Evolutionary conservation across 2,888 invertebrate species (phyloP), one percentile per base, ranked within the genome.

Genomic region (Hirtodrosophila trivittata): DNA sequence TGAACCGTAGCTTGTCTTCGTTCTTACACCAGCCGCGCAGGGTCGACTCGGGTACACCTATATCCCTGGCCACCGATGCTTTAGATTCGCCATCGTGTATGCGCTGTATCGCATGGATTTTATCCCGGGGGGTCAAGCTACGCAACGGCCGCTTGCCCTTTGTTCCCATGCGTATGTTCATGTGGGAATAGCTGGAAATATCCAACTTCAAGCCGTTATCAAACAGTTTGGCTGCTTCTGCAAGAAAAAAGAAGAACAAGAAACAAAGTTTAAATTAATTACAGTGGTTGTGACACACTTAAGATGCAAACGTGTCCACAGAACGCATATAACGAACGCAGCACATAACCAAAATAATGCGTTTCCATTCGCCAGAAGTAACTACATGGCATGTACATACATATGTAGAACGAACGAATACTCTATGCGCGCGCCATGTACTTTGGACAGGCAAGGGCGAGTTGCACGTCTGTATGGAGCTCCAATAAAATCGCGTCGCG

Each of bases 21-120:
- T 95, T 95, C 90, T 96, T 96, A 91, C 96, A 96, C 96, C 96
- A 96, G 58, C 96, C 96, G 1, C 96, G 93, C 10, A 96, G 92
- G 6, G 96, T 96, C 1, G 96, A 96, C 90, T 96, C 96, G 0
- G 96, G 96, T 12, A 96, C 96, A 28, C 96, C 95, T 87, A 96
- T 95, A 89, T 96, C 95, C 1, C 96, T 92, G 1, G 96, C 96
- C 1, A 96, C 96, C 0, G 96, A 95, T 1, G 96, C 96, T 87
- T 96, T 96, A 55, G 95, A 95, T 89, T 96, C 95, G 47, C 96
- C 96, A 89, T 95, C 94, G 91, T 95, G 95, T 38, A 97, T 95
- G 70, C 96, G 92, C 81, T 95, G 93, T 76, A 97, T 95, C 30
- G 96, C 96, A 85, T 94, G 94, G 77, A 96, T 93, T 91, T 96